Evolutionary conservation across 2,113 vertebrate genomes (phyloP).

Genomic region (Micromys minutus): DNA sequence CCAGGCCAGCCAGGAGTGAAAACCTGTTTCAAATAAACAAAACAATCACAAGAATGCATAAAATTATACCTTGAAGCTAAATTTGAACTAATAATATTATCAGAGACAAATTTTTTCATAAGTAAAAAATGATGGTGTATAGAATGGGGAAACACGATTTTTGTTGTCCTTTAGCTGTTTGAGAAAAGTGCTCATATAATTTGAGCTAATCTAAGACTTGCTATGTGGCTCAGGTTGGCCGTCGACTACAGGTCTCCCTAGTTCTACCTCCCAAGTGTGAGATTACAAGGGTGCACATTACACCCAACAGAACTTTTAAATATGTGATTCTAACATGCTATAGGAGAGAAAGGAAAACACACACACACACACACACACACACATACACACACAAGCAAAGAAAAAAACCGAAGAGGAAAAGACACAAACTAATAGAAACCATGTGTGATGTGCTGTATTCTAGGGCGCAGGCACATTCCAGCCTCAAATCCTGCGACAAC

Average conservation of each 20-base stretch:
- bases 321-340: background rate
- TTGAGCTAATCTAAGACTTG: background rate
- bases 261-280: background rate
- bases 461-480: conserved; percentile 32
- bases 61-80: background rate
- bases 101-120: background rate
- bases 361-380: too few relatives aligned
- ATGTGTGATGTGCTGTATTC: background rate
- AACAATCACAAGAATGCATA: background rate
- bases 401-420: background rate
- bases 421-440: conserved; percentile 3
- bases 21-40: background rate
- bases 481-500: conserved; percentile 65
- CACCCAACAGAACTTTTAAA: conserved; percentile 22
- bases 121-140: conserved; percentile 38
- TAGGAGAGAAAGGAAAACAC: background rate
- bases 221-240: background rate
- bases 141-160: conserved; percentile 11
- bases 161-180: background rate
- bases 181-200: background rate
- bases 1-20: background rate
- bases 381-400: too few relatives aligned
- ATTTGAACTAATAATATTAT: conserved; percentile 44
- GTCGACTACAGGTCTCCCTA: background rate
- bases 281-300: background rate